phyloP scores from a whole-genome alignment of 2,888 invertebrate species.

The Clitarchus hookeri region DNA sequence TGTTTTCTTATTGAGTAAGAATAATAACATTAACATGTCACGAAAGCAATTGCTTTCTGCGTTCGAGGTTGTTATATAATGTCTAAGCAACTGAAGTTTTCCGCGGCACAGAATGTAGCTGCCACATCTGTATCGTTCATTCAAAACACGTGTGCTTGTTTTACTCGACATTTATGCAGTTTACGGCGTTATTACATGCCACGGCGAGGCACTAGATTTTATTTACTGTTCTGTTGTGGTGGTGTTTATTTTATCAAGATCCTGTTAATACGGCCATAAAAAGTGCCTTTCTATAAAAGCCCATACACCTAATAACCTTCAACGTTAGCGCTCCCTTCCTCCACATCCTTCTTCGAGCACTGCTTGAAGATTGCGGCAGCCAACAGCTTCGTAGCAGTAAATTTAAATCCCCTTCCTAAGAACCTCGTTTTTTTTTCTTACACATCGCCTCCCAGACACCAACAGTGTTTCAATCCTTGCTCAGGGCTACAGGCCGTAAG shows the following conservation, averaged over 20 bases:
- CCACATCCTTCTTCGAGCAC: neutral
- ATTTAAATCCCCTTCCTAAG: neutral
- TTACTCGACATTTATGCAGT: neutral
- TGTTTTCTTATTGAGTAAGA: too few species aligned
- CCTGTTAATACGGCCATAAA: neutral
- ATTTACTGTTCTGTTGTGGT: neutral
- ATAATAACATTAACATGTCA: too few species aligned
- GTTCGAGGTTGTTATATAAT: too few species aligned
- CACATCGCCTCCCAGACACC: neutral
- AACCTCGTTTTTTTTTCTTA: neutral
- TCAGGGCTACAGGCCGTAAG: neutral
- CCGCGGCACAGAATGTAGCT: too few species aligned
- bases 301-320: neutral
- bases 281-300: constrained; percentile 9
- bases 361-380: neutral
- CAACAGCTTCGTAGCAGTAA: neutral
- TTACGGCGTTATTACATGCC: neutral
- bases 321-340: neutral
- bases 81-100: too few species aligned
- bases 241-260: neutral
- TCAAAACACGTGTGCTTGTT: neutral
- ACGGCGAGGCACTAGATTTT: neutral
- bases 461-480: neutral
- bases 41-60: too few species aligned
- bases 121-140: neutral